Evolutionary conservation across 2,797 vertebrate genomes (phyloP).

Genomic region (Pygocentrus nattereri): DNA sequence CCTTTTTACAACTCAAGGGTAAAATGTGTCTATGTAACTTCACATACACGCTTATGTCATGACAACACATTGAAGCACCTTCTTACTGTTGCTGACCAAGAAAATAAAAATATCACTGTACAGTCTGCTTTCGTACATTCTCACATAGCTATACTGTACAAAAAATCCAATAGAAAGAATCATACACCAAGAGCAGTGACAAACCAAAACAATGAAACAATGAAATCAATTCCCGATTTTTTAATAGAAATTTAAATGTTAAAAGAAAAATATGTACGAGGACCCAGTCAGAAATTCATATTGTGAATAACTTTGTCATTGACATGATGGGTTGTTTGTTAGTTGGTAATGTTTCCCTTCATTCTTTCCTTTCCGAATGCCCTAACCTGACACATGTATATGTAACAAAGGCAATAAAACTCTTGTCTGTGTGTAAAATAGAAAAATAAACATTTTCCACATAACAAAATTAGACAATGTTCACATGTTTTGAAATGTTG

Average conservation of each 20-base stretch:
- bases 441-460: slow-evolving; percentile 59
- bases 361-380: slow-evolving; percentile 25
- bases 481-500: slow-evolving; percentile 29
- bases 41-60: slow-evolving; percentile 73
- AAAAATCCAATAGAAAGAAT: slow-evolving; percentile 80
- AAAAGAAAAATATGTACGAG: neutral
- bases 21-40: slow-evolving; percentile 83
- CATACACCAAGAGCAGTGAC: slow-evolving; percentile 74
- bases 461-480: slow-evolving; percentile 55
- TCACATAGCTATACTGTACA: slow-evolving; percentile 79
- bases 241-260: slow-evolving; percentile 26
- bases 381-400: neutral
- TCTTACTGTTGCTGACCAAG: slow-evolving; percentile 77
- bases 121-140: slow-evolving; percentile 76
- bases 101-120: slow-evolving; percentile 79
- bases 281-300: neutral
- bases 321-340: slow-evolving; percentile 1
- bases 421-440: slow-evolving; percentile 42
- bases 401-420: slow-evolving; percentile 54
- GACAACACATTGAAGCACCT: slow-evolving; percentile 83
- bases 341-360: neutral
- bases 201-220: slow-evolving; percentile 47
- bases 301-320: neutral
- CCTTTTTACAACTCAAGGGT: slow-evolving; percentile 83
- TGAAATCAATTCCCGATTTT: slow-evolving; percentile 45